Conservation (phyloP, 2,888 invertebrate species). For the Cheilosia vernalis region DNA sequence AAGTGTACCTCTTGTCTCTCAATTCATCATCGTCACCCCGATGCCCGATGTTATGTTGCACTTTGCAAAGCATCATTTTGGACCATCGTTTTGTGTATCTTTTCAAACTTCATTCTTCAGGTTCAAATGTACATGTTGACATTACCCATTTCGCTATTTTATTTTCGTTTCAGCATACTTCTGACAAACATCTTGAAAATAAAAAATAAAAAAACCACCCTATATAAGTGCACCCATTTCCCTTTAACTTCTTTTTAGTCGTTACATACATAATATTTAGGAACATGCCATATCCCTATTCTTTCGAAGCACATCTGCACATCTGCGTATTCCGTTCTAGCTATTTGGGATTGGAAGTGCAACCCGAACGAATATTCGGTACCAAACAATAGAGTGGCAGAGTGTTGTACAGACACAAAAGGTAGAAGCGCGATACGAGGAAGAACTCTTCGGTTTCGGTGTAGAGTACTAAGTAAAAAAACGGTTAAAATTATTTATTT, state of each 20-base stretch:
- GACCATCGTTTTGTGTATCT: no score
- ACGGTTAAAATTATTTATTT: constrained; percentile 25
- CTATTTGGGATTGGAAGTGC: constrained; percentile 34
- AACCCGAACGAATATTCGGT: constrained; percentile 24
- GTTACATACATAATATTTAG: background rate
- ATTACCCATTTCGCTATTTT: no score
- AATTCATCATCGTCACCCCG: no score
- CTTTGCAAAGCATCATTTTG: no score
- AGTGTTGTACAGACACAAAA: constrained; percentile 66
- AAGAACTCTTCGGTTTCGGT: constrained; percentile 65
- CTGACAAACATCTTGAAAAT: no score
- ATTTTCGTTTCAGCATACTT: no score
- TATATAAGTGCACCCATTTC: constrained; percentile 13
- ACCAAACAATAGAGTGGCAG: constrained; percentile 54
- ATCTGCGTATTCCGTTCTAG: constrained; percentile 57
- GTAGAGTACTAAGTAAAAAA: constrained; percentile 35
- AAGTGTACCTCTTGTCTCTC: no score
- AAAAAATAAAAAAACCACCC: no score
- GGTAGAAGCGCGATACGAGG: constrained; percentile 66
- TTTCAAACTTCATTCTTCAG: no score
- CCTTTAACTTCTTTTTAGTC: background rate
- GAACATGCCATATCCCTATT: background rate
- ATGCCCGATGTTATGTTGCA: no score
- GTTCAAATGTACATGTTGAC: no score
- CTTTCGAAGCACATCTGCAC: constrained; percentile 41